phyloP scores from a whole-genome alignment of 2,797 vertebrate species.

The Sebastolobus alascanus region DNA sequence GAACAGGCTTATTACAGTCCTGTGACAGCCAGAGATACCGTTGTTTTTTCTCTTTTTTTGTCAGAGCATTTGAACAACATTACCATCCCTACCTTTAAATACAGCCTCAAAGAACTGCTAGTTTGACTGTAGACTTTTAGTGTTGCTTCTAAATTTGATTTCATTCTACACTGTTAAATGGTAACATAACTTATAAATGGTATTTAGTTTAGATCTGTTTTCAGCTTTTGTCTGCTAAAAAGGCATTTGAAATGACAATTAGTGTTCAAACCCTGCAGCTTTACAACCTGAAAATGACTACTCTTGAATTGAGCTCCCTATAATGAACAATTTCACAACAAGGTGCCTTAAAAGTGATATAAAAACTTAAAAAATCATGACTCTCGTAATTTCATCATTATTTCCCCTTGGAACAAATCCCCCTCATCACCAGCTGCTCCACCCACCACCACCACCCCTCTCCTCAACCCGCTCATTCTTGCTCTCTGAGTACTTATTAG shows the following conservation, averaged over 20 bases:
- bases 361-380: background rate
- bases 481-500: constrained; percentile 53
- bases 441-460: background rate
- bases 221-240: constrained; percentile 1
- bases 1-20: too few relatives aligned
- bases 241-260: background rate
- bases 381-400: background rate
- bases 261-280: constrained; percentile 8
- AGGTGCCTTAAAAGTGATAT: background rate
- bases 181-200: background rate
- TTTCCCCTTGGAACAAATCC: constrained; percentile 9
- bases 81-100: background rate
- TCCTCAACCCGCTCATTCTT: constrained; percentile 10
- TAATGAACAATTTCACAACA: constrained; percentile 14
- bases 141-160: background rate
- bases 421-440: background rate
- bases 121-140: background rate
- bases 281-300: background rate
- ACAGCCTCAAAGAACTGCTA: background rate
- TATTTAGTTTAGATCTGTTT: background rate
- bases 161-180: background rate
- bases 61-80: too few relatives aligned
- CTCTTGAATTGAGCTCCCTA: background rate
- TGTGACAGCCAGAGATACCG: too few relatives aligned
- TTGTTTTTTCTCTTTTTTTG: too few relatives aligned